Conservation (phyloP, 2,113 vertebrate genomes). For the Hystrix brachyura region DNA sequence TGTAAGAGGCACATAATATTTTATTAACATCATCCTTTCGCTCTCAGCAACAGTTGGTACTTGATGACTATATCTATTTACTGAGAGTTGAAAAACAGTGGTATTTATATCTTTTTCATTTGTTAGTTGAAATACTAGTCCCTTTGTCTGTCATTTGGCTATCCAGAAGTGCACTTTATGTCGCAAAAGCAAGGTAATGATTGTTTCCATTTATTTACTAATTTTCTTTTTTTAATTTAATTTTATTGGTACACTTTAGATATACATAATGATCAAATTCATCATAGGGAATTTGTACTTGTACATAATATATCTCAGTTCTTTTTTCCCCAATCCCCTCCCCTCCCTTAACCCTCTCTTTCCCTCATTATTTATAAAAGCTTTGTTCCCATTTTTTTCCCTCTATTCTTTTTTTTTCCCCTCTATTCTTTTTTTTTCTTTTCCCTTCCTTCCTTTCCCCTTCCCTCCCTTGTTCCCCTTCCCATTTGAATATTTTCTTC, state of each 20-base stretch:
- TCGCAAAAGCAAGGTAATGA: not conserved
- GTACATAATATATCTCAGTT: not conserved
- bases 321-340: not conserved
- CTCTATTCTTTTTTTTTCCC: not conserved
- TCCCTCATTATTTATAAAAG: not conserved
- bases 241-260: not conserved
- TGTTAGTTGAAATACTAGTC: conserved; percentile 14
- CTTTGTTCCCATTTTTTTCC: not conserved
- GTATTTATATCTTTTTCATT: not conserved
- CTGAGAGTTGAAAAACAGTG: conserved; percentile 1
- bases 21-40: not conserved
- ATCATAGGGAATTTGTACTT: not conserved
- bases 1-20: not conserved
- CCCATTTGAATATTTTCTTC: not conserved
- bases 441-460: not conserved
- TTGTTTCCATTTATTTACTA: conserved; percentile 21
- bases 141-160: not conserved
- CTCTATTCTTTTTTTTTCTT: not conserved
- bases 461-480: not conserved
- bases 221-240: not conserved
- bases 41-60: not conserved
- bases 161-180: not conserved
- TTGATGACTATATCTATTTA: not conserved
- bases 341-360: not conserved
- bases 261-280: not conserved